Evolutionary conservation across 2,888 invertebrate genomes (phyloP), one percentile per base, ranked within the genome.

Genomic region (Macrophya alboannulata): DNA sequence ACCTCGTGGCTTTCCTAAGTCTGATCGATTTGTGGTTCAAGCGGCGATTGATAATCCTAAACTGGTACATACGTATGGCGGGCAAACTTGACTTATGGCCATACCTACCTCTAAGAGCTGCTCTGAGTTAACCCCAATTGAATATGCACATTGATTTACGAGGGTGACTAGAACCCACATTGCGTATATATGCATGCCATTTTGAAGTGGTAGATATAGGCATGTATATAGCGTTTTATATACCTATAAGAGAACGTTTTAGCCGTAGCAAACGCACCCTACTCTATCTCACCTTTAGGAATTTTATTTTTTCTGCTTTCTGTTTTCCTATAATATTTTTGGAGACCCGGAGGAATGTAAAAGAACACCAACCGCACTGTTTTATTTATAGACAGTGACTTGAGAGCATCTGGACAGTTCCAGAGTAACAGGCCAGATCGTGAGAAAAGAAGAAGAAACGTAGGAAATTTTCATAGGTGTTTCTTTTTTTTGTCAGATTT

Each of bases 131-230:
- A 74, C 72, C 72, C 72, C 43, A 74, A 74, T 74, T 74, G 43
- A 45, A 74, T 74, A 74, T 74, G 72, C 72, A 74, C 72, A 74
- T 37, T 74, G 72, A 74, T 74, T 45, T 74, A 74, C 72, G 72
- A 74, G 72, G 45, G 72, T 45, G 43, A 45, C 45, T 74, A 15
- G 43, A 40, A 45, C 72, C 72, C 72, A 25, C 72, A 74, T 45
- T 45, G n/a, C 21, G 45, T 45, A 74, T 45, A 74, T 17, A 74
- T 45, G 43, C 43, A 45, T 40, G n/a, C 45, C 68, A 68, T 68
- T 37, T 68, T 68, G 31, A 37, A 68, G 25, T 37, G 17, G 37
- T 15, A 17, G 68, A 37, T 37, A 68, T 68, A 68, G 62, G n/a
- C 1, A 37, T 37, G 68, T 68, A 37, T 37, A 25, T 4, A 21